Evolutionary conservation across 2,888 invertebrate species (phyloP), one percentile per base, ranked within the genome.

Genomic region (Steinernema hermaphroditum): DNA sequence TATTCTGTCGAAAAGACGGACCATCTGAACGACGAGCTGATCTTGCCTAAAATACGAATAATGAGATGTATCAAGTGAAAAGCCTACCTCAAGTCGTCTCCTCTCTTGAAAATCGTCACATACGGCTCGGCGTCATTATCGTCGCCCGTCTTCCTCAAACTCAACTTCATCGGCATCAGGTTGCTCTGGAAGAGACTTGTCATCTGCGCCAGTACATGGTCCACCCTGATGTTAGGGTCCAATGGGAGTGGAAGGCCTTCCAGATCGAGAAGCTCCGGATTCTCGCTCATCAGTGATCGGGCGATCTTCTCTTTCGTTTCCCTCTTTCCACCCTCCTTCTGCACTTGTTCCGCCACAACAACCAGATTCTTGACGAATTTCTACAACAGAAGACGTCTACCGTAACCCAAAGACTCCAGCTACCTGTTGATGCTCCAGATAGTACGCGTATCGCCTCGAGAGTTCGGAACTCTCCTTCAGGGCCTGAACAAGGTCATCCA

Each of bases 11-110:
- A 99, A 98, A 16, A 99, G 89, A 0, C 94, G 94, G 49, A 99
- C 96, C 90, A 97, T 97, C 89, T 98, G 97, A 68, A 98, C 89
- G 76, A 98, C 94, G 0, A 98, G 90, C 88, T 98, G 97, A 89
- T 98, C 97, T 88, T 98, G 97, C 1, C 98, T 90, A 68, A 34
- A 78, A 71, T n/a, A n/a, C n/a, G n/a, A n/a, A n/a, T n/a, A n/a
- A n/a, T n/a, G n/a, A n/a, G n/a, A n/a, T n/a, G n/a, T n/a, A n/a
- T n/a, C n/a, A n/a, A n/a, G n/a, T n/a, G n/a, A n/a, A n/a, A n/a
- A n/a, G n/a, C 75, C n/a, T 19, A 81, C 81, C 82, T 72, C 70
- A 97, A 88, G 87, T 98, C 97, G 88, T 98, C 98, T 0, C 98
- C 98, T 83, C 95, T 92, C 87, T 98, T 98, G 87, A 97, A 97